These are phyloP conservation scores for Cervus canadensis DNA, from an alignment of 2,113 vertebrate species.

Conservation along the genomic window DNA sequence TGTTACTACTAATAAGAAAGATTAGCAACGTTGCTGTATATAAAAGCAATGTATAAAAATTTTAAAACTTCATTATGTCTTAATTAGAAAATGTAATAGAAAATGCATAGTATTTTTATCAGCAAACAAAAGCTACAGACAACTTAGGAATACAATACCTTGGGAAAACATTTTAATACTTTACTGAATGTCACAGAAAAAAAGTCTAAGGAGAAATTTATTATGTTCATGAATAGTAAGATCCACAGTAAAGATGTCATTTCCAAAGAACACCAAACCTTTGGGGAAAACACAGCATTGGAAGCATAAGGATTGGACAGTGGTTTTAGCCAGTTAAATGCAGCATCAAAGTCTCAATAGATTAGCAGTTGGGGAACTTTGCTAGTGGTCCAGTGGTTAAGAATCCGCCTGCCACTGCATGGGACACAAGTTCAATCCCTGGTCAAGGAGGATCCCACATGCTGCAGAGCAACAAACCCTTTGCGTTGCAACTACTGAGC, in stretches of 20 bases:
- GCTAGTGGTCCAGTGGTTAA: neutral
- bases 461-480: neutral
- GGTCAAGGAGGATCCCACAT: neutral
- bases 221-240: neutral
- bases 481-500: fast-evolving
- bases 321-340: neutral
- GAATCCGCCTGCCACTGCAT: fast-evolving
- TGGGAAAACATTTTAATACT: neutral
- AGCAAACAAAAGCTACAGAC: neutral
- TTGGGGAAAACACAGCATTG: neutral
- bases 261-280: neutral
- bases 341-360: neutral
- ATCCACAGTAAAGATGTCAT: neutral
- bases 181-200: neutral
- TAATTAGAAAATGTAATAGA: neutral
- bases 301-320: neutral
- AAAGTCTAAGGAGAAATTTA: neutral
- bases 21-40: neutral
- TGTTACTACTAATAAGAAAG: neutral
- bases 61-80: neutral
- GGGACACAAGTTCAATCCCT: neutral
- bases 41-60: neutral
- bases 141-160: neutral
- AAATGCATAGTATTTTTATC: neutral
- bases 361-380: neutral